phyloP scores from a whole-genome alignment of 2,888 invertebrate species.

The Apamea crenata region DNA sequence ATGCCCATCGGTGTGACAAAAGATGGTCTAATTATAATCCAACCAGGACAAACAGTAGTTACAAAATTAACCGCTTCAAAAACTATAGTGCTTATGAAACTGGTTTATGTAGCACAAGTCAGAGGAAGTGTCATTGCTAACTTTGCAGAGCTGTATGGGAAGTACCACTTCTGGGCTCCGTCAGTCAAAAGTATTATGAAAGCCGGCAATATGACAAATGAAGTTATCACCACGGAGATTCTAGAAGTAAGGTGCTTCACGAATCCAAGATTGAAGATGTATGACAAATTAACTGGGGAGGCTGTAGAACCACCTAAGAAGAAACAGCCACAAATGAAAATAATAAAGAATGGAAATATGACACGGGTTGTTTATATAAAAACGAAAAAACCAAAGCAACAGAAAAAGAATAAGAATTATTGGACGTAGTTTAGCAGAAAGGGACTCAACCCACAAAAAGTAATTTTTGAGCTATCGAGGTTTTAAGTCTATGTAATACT shows the following conservation, averaged over 20 bases:
- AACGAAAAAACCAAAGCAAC: constrained; percentile 26
- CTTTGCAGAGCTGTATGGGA: constrained; percentile 78
- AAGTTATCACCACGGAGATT: constrained; percentile 75
- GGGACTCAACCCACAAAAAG: no score
- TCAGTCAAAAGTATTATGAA: constrained; percentile 78
- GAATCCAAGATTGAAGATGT: constrained; percentile 74
- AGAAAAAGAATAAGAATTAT: constrained; percentile 28
- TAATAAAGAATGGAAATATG: constrained; percentile 53
- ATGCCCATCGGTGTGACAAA: constrained; percentile 71
- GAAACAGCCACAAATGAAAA: constrained; percentile 51
- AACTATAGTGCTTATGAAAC: constrained; percentile 74
- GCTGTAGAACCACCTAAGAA: constrained; percentile 27
- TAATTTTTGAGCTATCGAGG: no score
- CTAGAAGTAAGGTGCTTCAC: constrained; percentile 78
- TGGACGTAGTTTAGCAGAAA: no score
- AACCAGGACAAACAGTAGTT: constrained; percentile 73
- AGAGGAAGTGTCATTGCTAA: constrained; percentile 77
- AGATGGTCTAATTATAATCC: constrained; percentile 67
- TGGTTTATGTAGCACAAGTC: constrained; percentile 74
- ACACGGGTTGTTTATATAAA: constrained; percentile 53
- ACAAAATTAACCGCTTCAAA: constrained; percentile 74
- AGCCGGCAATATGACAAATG: constrained; percentile 76
- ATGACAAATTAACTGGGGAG: constrained; percentile 72
- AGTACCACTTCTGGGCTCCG: constrained; percentile 83
- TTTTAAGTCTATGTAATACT: no score